phyloP scores from a whole-genome alignment of 35 echinoderm and acorn worm species.

The Apostichopus japonicus region DNA sequence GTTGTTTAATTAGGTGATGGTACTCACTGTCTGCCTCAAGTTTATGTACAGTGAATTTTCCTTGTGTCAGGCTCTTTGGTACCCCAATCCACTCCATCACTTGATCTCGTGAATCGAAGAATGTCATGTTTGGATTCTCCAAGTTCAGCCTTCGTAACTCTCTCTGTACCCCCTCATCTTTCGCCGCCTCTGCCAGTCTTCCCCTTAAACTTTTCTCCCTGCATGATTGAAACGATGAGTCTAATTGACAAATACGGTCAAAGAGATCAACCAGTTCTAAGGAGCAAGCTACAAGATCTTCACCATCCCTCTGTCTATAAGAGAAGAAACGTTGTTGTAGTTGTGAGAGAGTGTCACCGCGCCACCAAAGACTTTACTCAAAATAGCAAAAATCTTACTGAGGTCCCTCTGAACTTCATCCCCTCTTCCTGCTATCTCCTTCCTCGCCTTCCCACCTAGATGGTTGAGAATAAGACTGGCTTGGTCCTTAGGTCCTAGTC shows the following conservation, averaged over 20 bases:
- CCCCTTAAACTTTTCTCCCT: neutral
- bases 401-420: neutral
- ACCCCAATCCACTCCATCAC: neutral
- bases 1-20: neutral
- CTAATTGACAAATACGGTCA: neutral
- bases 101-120: neutral
- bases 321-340: neutral
- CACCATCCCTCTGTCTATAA: neutral
- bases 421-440: neutral
- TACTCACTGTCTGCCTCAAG: no score
- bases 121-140: neutral
- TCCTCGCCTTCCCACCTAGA: neutral
- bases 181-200: neutral
- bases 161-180: neutral
- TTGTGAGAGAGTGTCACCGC: neutral
- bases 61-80: neutral
- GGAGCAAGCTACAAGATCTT: neutral
- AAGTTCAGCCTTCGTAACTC: neutral
- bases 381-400: neutral
- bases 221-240: neutral
- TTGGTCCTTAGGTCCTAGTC: neutral
- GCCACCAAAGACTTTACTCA: neutral
- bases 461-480: neutral
- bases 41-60: no score
- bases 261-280: neutral